Percentiles rank a stretch among this genome's conserved stretches.
These are phyloP conservation scores for Microplitis deprimator DNA, from an alignment of 2,888 invertebrate species.

Conservation along the genomic window DNA sequence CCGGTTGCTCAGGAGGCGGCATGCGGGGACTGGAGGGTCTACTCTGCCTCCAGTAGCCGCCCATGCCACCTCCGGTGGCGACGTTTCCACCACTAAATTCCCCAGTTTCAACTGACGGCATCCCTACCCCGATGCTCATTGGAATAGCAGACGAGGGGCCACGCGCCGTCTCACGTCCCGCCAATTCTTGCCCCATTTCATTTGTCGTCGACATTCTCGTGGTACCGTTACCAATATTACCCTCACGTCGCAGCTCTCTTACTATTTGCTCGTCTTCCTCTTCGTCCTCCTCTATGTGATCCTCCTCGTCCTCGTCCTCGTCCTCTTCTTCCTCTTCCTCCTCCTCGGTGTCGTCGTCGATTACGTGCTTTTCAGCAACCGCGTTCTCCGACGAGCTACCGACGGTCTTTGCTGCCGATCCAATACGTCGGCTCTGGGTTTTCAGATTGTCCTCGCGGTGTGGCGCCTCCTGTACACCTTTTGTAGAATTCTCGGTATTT, in stretches of 20 bases:
- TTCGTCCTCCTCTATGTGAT: constrained; percentile 55
- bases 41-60: constrained; percentile 71
- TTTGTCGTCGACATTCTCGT: constrained; percentile 44
- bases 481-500: constrained; percentile 22
- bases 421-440: constrained; percentile 41
- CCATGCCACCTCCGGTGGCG: constrained; percentile 72
- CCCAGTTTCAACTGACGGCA: constrained; percentile 47
- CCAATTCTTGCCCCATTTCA: constrained; percentile 44
- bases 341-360: not conserved
- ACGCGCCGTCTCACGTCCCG: constrained; percentile 60
- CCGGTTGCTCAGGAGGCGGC: constrained; percentile 74
- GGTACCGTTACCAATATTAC: constrained; percentile 45
- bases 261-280: constrained; percentile 53
- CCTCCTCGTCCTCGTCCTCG: constrained; percentile 54
- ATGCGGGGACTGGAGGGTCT: constrained; percentile 73
- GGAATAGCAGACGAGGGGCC: constrained; percentile 14
- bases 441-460: constrained; percentile 69
- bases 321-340: constrained; percentile 48
- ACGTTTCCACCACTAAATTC: constrained; percentile 50
- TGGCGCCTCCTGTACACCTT: constrained; percentile 69
- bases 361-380: constrained; percentile 49
- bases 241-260: constrained; percentile 42
- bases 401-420: constrained; percentile 55
- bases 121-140: constrained; percentile 54
- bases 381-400: constrained; percentile 56